Evolutionary conservation across 2,888 invertebrate genomes (phyloP), one percentile per base, ranked within the genome.

Genomic region (Hypsopygia costalis): DNA sequence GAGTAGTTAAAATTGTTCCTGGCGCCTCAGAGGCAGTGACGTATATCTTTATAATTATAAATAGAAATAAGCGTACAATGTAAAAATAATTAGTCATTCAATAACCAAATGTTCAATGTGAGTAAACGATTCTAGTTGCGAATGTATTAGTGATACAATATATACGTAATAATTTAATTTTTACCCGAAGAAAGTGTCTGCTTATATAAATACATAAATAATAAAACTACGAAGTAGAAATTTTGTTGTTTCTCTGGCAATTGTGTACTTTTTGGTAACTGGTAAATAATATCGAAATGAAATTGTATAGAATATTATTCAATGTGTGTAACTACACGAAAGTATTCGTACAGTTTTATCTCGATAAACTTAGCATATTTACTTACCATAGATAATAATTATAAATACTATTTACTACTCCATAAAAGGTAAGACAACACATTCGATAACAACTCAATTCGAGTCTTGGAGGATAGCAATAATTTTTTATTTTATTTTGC

Each of bases 141-240:
- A 85, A 74, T 85, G 85, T 86, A 83, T 82, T 88, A 88, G 88
- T 87, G 87, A 87, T 86, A 87, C 79, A 69, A 74, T 79, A 88
- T 86, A 87, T 88, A 88, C 88, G 88, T 88, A 88, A 86, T 86
- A 73, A 85, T 77, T 81, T 83, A 83, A 83, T 87, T 88, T 88
- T 85, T 86, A 87, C 82, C 82, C 82, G 70, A 85, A 79, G 57
- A 69, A 70, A 81, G 66, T 87, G 86, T 87, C 85, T 81, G 88
- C 88, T 88, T 88, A 87, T 85, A 83, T 81, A 72, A 82, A 80
- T 67, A 68, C 67, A 80, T 73, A 75, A 69, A 76, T 66, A 86
- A 85, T 87, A 87, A 87, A 88, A 85, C 88, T 88, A 88, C 88
- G 57, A 85, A 88, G 87, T 88, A 87, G 88, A 82, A 61, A 52